Evolutionary conservation across 2,888 invertebrate genomes (phyloP).

Genomic region (Hetaerina titia): DNA sequence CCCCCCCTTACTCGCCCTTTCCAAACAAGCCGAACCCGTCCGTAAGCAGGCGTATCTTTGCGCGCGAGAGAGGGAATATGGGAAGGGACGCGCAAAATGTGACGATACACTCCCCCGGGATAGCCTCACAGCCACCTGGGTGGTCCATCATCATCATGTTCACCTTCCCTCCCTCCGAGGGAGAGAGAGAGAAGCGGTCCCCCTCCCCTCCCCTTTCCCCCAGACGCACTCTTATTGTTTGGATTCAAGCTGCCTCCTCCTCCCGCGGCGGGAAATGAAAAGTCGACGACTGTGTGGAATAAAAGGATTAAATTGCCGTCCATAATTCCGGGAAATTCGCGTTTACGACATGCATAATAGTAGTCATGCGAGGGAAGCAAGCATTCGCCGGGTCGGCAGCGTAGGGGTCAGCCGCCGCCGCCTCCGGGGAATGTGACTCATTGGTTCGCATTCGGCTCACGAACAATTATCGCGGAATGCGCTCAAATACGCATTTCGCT

Average conservation of each 20-base stretch:
- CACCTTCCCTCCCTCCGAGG: neutral
- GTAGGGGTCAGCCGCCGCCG: neutral
- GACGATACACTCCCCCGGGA: constrained; percentile 32
- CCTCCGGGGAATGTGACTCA: too few relatives aligned
- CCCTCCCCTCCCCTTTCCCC: neutral
- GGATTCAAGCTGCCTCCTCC: neutral
- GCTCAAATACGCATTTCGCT: too few relatives aligned
- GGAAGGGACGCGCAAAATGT: constrained; percentile 23
- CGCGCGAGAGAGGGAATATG: neutral
- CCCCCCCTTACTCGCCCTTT: neutral
- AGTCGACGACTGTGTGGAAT: neutral
- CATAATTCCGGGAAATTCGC: neutral
- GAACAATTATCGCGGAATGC: too few relatives aligned
- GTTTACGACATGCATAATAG: neutral
- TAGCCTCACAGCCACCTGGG: constrained; percentile 33
- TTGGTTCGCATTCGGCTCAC: too few relatives aligned
- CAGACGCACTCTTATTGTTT: neutral
- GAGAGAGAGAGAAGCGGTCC: neutral
- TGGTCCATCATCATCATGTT: constrained; percentile 43
- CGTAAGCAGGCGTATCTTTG: constrained; percentile 50
- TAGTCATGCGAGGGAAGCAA: neutral
- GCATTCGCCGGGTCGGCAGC: neutral
- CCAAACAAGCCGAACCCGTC: constrained; percentile 55
- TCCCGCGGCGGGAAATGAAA: neutral
- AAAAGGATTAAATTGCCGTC: neutral